Evolutionary conservation across 2,113 vertebrate genomes (phyloP), one percentile per base, ranked within the genome.

Genomic region (Triplophysa dalaica): DNA sequence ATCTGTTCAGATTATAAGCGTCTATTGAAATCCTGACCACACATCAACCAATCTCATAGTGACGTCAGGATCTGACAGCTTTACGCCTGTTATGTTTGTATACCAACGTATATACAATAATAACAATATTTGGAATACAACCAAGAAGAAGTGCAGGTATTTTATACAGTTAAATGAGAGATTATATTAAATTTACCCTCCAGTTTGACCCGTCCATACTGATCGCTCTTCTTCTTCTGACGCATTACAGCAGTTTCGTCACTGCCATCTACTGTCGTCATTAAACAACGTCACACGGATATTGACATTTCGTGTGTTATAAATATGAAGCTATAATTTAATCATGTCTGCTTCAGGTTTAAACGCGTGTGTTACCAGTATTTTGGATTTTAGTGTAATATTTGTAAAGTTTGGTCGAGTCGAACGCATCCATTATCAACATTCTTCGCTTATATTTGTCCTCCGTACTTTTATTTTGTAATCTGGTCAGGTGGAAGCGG

Each of bases 381-480:
- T 4, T 38, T 38, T 38, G 7, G 33, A 22, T 4, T 38, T 38
- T 38, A 38, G 33, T 38, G 5, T 38, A 8, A 38, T 38, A 38
- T 8, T 38, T 6, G 6, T 7, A 8, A 38, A 5, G 33, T 38
- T 6, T 38, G 6, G 33, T 38, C 33, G 33, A 38, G 6, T 38
- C 33, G 7, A 38, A 38, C 6, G 33, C 33, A 8, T 38, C 33
- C 7, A 38, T 7, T 38, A 38, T 38, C 29, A 29, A 29, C 29
- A 29, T 29, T 29, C 29, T 29, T 29, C 29, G 29, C 33, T 38
- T 7, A 38, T 7, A 10, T 21, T 58, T 21, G 54, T 58, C 74
- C 1, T 13, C 24, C 1, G 17, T 22, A 68, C 79, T 68, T 81
- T 81, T 81, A 81, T 21, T 67, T 81, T 81, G 70, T 81, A 68